Base-by-base conservation (phyloP, 2,797 vertebrate species). In the Rhinichthys osculus region DNA sequence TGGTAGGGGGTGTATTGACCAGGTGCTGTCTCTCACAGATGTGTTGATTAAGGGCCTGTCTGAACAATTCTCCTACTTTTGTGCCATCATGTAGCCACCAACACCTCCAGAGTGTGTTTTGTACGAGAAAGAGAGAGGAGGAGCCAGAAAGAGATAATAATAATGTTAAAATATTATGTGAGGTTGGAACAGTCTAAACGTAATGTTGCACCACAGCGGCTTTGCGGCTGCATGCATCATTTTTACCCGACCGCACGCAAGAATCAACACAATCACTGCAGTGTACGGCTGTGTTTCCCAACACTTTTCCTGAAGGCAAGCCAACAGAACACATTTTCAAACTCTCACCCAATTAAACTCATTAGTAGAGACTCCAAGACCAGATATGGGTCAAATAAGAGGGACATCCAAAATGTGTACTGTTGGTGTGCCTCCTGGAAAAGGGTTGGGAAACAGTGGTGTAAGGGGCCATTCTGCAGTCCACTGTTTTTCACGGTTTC, bases 1-100 rank as follows among this genome's bases (percentile, higher is more conserved):
- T 73, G 70, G 78, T 66, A n/a, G 84, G 78, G 84, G 84, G 84
- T 85, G 78, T 73, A 85, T 85, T 85, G 78, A 67, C 84, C 67
- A 85, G 23, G 77, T 72, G 66, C 76, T 67, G 33, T 73, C 67
- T 81, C n/a, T 52, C 64, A 77, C 40, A 77, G 73, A 81, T 78
- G 69, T 86, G 70, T 88, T 89, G 86, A 86, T 84, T 87, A 86
- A 86, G 62, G 47, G 81, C 70, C 82, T 66, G 69, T 42, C 84
- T 76, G 67, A 70, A 80, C 82, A 70, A 62, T 87, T 79, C 78
- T n/a, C 17, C 84, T 54, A 67, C 57, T 67, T 79, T 52, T 81
- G 16, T 0, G 19, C 83, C 83, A 40, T 70, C 83, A 40, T 38
- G 66, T 62, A 70, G 76, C 70, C 57, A 74, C 44, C 57, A 54